Evolutionary conservation across 2,113 vertebrate species (phyloP), one percentile per base, ranked within the genome.

Genomic region (Psilopogon haemacephalus): DNA sequence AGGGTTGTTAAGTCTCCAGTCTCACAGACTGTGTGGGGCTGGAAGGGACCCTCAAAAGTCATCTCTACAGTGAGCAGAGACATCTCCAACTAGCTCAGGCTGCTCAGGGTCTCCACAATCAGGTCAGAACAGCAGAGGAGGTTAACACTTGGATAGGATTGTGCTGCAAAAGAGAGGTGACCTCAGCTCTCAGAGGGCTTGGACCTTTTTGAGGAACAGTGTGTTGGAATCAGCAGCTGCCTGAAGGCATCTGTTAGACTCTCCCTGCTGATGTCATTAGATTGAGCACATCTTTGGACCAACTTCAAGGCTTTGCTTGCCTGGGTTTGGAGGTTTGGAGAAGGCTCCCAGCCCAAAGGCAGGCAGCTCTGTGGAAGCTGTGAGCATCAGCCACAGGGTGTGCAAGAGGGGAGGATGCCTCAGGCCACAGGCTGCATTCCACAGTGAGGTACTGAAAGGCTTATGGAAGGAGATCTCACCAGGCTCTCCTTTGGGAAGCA

Each of bases 151-250:
- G 32, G 84, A 94, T 8, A 90, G 89, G 73, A 91, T 94, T 94
- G 96, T 91, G 88, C 88, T 93, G 95, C 96, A 95, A 95, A 96
- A 88, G 84, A 94, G 92, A 72, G 90, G 94, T 95, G 97, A 97
- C 75, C 96, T 98, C 94, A 95, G 96, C 95, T 95, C 95, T 91
- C 94, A 65, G 84, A 96, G 95, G 94, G 91, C 90, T 58, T 93
- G 94, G 62, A 88, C 89, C 16, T 17, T 3, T 33, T 56, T 37
- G 83, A 91, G 94, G 93, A 91, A 74, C 13, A 6, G 74, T 33
- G 52, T 42, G 76, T 59, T 84, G 84, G 75, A 68, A 74, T 67
- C 94, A 92, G 92, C 88, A 95, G 97, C 96, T 96, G 95, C 84
- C 46, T 13, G 17, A 52, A 71, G 17, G 20, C 48, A 69, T 75